Percentiles rank a stretch among this genome's conserved stretches.
These are phyloP conservation scores for Sapayoa aenigma DNA, from an alignment of 2,113 vertebrate species.

Conservation along the genomic window DNA sequence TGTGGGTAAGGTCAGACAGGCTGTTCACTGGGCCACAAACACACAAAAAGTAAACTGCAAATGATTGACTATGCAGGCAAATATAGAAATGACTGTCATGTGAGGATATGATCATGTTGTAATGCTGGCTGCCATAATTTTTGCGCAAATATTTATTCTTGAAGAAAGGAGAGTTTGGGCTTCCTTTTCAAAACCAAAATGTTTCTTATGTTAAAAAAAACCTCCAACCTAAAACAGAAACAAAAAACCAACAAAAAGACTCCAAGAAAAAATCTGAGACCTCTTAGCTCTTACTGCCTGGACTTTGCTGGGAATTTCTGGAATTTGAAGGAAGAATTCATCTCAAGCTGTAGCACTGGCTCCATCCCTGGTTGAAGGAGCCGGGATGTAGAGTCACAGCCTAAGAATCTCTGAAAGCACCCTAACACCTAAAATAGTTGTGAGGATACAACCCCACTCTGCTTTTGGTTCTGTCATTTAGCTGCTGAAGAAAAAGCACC, in stretches of 20 bases:
- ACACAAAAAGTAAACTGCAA: background rate
- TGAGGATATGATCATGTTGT: background rate
- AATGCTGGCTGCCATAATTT: background rate
- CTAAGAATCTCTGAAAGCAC: background rate
- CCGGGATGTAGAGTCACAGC: background rate
- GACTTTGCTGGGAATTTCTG: background rate
- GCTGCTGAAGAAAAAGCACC: background rate
- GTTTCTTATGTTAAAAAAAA: background rate
- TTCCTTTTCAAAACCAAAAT: background rate
- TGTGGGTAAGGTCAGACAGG: background rate
- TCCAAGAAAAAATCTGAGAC: background rate
- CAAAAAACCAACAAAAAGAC: too few species aligned
- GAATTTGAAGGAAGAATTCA: background rate
- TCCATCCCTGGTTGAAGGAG: background rate
- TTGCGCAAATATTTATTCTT: conserved; percentile 23
- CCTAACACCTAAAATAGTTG: background rate
- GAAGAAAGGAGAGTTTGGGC: background rate
- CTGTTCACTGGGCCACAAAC: background rate
- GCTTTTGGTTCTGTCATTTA: background rate
- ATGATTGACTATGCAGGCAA: background rate
- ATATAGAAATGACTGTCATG: background rate
- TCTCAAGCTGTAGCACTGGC: background rate
- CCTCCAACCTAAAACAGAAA: too few species aligned
- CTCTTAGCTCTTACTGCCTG: background rate
- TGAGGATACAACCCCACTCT: too few species aligned